Evolutionary conservation across 2,888 invertebrate species (phyloP).

Genomic region (Morpho deidamia): DNA sequence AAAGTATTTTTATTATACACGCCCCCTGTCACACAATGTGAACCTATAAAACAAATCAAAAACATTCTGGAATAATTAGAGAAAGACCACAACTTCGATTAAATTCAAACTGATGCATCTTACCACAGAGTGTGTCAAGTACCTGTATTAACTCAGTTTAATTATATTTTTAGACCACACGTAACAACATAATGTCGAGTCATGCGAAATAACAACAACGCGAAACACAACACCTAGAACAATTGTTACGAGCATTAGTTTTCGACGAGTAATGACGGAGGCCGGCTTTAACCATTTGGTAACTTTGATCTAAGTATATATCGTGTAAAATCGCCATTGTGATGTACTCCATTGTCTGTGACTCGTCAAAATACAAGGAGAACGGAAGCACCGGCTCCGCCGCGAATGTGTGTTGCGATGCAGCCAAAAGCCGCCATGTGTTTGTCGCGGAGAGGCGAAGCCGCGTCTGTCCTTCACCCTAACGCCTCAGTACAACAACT

Average conservation of each 20-base stretch:
- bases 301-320: slow-evolving; percentile 13
- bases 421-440: slow-evolving; percentile 35
- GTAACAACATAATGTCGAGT: slow-evolving; percentile 64
- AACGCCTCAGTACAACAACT: slow-evolving; percentile 44
- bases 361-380: slow-evolving; percentile 36
- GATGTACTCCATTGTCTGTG: slow-evolving; percentile 15
- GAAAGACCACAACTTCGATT: slow-evolving; percentile 11
- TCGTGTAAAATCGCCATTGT: slow-evolving; percentile 6
- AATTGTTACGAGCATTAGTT: slow-evolving; percentile 50
- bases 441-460: slow-evolving; percentile 31
- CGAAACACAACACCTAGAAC: slow-evolving; percentile 65
- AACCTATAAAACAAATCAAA: slow-evolving; percentile 33
- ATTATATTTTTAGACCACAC: slow-evolving; percentile 56
- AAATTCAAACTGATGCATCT: slow-evolving; percentile 19
- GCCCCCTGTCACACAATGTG: slow-evolving; percentile 77
- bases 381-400: slow-evolving; percentile 71
- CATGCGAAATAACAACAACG: slow-evolving; percentile 73
- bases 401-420: slow-evolving; percentile 64
- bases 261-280: slow-evolving; percentile 56
- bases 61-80: slow-evolving; percentile 12
- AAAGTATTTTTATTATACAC: slow-evolving; percentile 59
- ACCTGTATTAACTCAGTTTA: slow-evolving; percentile 54
- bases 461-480: slow-evolving; percentile 29
- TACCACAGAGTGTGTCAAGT: slow-evolving; percentile 75
- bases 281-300: slow-evolving; percentile 36